Evolutionary conservation across 2,888 invertebrate species (phyloP).

Genomic region (Drosophila nr. perissopoda): DNA sequence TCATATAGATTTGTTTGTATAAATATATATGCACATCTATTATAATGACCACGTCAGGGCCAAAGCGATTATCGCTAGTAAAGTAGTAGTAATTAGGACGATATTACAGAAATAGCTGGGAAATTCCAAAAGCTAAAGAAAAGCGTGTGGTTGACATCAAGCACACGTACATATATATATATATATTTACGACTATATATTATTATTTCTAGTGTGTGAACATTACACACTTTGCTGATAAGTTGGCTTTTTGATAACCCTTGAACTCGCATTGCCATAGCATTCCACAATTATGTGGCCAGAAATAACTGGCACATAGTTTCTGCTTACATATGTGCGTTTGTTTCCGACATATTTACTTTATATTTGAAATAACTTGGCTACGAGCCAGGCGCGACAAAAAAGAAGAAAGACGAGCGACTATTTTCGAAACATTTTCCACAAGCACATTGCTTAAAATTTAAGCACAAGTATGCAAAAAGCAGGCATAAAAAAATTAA

Average conservation of each 20-base stretch:
- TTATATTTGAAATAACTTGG: conserved; percentile 38
- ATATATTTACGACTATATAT: neutral
- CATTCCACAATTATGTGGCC: conserved; percentile 5
- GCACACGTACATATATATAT: neutral
- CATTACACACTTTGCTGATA: conserved; percentile 17
- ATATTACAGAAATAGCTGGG: conserved; percentile 57
- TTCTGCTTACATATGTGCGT: neutral
- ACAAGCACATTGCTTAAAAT: conserved; percentile 28
- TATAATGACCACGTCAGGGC: conserved; percentile 17
- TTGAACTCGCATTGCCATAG: conserved; percentile 11
- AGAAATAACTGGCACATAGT: conserved; percentile 3
- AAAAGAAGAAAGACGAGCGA: conserved; percentile 1
- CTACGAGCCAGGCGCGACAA: conserved; percentile 23
- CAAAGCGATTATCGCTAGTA: conserved; percentile 6
- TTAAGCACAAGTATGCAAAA: conserved; percentile 24
- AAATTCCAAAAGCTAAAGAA: conserved; percentile 52
- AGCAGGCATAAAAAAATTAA: conserved; percentile 10
- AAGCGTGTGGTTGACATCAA: neutral
- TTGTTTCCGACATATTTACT: conserved; percentile 34
- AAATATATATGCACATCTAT: neutral
- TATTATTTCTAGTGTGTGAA: neutral
- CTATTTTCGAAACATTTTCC: conserved; percentile 55
- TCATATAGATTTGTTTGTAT: neutral
- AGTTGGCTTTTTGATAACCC: conserved; percentile 26
- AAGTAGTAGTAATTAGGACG: conserved; percentile 16